These are phyloP conservation scores for Vicugna pacos DNA, from an alignment of 2,113 vertebrate species.

Conservation along the genomic window DNA sequence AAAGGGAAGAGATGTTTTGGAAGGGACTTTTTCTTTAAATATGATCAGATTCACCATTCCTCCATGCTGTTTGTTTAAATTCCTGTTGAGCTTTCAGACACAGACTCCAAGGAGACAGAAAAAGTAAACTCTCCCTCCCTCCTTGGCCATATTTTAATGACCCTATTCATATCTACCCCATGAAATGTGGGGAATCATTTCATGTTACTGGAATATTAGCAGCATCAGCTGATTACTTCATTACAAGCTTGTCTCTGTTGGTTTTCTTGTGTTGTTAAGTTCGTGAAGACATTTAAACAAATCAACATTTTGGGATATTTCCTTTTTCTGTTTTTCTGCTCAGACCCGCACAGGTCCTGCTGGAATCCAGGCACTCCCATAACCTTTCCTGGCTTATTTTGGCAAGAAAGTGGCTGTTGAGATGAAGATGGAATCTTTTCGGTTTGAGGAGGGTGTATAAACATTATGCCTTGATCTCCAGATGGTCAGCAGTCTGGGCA, in stretches of 20 bases:
- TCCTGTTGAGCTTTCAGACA: slow-evolving; percentile 75
- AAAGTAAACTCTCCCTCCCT: slow-evolving; percentile 74
- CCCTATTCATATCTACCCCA: slow-evolving; percentile 64
- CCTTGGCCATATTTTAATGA: slow-evolving; percentile 74
- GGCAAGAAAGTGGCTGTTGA: slow-evolving; percentile 51
- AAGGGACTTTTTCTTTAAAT: slow-evolving; percentile 66
- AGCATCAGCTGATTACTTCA: slow-evolving; percentile 40
- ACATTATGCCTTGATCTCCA: neutral
- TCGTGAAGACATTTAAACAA: slow-evolving; percentile 75
- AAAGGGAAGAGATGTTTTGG: slow-evolving; percentile 44
- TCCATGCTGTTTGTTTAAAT: slow-evolving; percentile 74
- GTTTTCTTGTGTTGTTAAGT: slow-evolving; percentile 69
- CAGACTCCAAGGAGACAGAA: slow-evolving; percentile 79
- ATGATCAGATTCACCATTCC: slow-evolving; percentile 53
- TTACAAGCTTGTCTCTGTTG: slow-evolving; percentile 62
- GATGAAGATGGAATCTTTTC: slow-evolving; percentile 53
- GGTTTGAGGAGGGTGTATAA: slow-evolving; percentile 19
- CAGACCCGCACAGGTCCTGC: slow-evolving; percentile 37
- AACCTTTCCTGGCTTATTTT: slow-evolving; percentile 72
- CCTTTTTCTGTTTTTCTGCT: slow-evolving; percentile 70
- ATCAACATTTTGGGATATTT: slow-evolving; percentile 55
- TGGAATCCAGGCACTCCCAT: slow-evolving; percentile 67
- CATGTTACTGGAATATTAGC: slow-evolving; percentile 64
- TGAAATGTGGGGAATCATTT: slow-evolving; percentile 57
- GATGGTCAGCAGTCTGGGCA: neutral